Percentiles rank a stretch among this genome's conserved stretches.
phyloP scores from a whole-genome alignment of 2,888 invertebrate genomes.

The Sarcophaga rosellei region DNA sequence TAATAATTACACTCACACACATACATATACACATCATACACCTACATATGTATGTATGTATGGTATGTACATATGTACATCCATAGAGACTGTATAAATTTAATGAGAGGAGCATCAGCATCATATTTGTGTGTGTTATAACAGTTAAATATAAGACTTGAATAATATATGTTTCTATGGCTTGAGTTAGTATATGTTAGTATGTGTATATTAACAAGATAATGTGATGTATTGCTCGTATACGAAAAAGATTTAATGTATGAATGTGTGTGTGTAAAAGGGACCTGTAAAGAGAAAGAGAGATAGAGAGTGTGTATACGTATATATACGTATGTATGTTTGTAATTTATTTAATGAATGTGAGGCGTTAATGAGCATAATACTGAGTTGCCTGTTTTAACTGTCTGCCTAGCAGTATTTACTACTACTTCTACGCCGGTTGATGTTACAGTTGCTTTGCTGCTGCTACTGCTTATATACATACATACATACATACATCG shows the following conservation, averaged over 20 bases:
- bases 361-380: conserved; percentile 65
- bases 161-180: background rate
- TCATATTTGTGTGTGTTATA: conserved; percentile 31
- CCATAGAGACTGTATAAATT: background rate
- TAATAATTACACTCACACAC: background rate
- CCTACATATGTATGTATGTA: background rate
- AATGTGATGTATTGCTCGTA: background rate
- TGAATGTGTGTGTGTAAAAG: conserved; percentile 35
- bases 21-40: background rate
- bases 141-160: conserved; percentile 6
- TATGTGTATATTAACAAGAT: background rate
- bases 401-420: conserved; percentile 29
- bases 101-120: background rate
- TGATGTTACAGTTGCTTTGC: conserved; percentile 9
- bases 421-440: conserved; percentile 37
- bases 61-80: background rate
- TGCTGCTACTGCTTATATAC: conserved; percentile 54
- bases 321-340: background rate
- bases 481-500: conserved; percentile 24
- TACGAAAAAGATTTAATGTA: conserved; percentile 49
- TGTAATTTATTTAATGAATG: conserved; percentile 16
- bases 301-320: background rate
- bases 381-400: conserved; percentile 51
- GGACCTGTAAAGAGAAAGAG: background rate
- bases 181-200: conserved; percentile 23